Conservation (phyloP, 2,113 vertebrate genomes). For the Nansenia antarctica region DNA sequence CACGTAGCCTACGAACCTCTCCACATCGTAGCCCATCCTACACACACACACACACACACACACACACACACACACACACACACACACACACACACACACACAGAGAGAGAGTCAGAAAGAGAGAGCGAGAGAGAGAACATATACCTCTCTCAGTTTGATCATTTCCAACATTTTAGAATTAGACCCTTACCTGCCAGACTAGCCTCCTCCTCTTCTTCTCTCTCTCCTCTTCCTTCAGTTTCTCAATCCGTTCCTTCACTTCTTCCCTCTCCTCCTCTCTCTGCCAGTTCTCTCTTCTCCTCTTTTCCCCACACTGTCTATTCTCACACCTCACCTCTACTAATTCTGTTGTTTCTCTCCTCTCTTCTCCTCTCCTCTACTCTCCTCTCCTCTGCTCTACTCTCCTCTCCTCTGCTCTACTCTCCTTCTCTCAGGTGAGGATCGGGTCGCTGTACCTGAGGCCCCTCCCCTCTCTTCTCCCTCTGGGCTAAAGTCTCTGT, state of each 20-base stretch:
- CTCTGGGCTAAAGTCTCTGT: conserved; percentile 45
- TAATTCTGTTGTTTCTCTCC: not conserved
- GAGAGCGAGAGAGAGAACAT: no score
- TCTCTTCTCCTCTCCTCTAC: not conserved
- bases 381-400: not conserved
- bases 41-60: conserved; percentile 5
- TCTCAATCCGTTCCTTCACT: conserved; percentile 5
- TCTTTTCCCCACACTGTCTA: not conserved
- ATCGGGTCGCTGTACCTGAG: conserved; percentile 38
- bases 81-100: not conserved
- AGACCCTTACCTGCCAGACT: not conserved
- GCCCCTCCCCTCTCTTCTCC: conserved; percentile 28
- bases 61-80: not conserved
- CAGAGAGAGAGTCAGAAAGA: no score
- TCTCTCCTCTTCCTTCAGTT: not conserved
- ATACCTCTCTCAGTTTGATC: no score
- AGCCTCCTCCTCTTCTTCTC: not conserved
- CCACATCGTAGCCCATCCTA: conserved; percentile 87
- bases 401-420: not conserved
- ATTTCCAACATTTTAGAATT: not conserved
- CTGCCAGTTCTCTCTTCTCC: not conserved
- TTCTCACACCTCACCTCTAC: no score
- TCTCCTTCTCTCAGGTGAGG: conserved; percentile 30
- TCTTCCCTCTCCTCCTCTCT: conserved; percentile 8
- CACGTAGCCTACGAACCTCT: conserved; percentile 88